These are phyloP conservation scores for Spea multiplicata DNA, from an alignment of 2,113 vertebrate genomes.

Conservation along the genomic window DNA sequence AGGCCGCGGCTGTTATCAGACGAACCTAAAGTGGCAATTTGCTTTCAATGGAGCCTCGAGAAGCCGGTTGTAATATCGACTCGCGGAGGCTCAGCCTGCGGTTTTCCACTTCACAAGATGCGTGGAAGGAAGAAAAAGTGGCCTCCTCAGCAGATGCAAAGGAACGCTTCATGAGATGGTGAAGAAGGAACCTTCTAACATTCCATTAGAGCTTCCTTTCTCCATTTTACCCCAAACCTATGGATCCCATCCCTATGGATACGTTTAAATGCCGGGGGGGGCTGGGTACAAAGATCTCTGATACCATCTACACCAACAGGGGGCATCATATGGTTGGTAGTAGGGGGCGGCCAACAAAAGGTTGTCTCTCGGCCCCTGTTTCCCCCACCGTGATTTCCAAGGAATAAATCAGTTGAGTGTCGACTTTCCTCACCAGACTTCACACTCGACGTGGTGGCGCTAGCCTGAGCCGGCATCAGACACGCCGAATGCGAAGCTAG, in stretches of 20 bases:
- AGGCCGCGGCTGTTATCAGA: slow-evolving; percentile 25
- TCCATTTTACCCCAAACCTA: not conserved
- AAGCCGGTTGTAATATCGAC: slow-evolving; percentile 7
- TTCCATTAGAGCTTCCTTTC: not conserved
- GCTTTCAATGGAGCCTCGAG: slow-evolving; percentile 14
- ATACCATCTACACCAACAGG: too few relatives aligned
- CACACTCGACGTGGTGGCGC: too few relatives aligned
- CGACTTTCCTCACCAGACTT: too few relatives aligned
- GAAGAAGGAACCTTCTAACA: not conserved
- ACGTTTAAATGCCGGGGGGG: too few relatives aligned
- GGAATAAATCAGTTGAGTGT: too few relatives aligned
- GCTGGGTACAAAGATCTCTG: too few relatives aligned
- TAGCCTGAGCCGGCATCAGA: too few relatives aligned
- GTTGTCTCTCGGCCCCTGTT: too few relatives aligned
- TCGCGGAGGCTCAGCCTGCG: not conserved
- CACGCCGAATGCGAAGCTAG: too few relatives aligned
- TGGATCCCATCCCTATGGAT: not conserved
- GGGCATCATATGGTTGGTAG: too few relatives aligned
- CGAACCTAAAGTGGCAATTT: slow-evolving; percentile 37
- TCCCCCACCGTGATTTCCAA: too few relatives aligned
- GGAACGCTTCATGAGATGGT: not conserved
- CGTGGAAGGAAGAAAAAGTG: not conserved
- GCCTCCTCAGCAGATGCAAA: not conserved
- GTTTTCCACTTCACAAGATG: slow-evolving; percentile 12
- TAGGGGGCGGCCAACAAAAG: too few relatives aligned